Conservation (phyloP, 2,113 vertebrate genomes). For the Malurus alboscapulatus region DNA sequence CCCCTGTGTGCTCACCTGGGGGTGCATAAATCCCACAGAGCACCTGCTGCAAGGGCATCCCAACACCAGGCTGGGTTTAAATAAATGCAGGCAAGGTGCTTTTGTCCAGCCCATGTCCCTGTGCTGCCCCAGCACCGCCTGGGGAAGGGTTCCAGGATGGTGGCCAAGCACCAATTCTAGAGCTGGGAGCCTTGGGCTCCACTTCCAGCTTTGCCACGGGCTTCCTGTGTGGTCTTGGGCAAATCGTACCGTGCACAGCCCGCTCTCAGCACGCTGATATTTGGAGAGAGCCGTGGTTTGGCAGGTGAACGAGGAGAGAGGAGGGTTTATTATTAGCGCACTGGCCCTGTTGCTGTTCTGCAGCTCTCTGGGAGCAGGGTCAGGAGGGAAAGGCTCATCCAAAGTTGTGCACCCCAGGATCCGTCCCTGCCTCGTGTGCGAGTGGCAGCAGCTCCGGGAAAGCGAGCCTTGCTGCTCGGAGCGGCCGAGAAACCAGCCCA, state of each 20-base stretch:
- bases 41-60: conserved; percentile 22
- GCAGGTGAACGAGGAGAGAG: conserved; percentile 49
- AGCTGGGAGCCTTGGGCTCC: neutral
- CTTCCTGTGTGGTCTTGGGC: conserved; percentile 66
- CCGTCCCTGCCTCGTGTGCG: neutral
- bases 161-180: neutral
- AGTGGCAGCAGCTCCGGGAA: conserved; percentile 13
- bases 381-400: neutral
- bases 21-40: neutral
- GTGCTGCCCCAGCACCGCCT: accelerated
- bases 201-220: conserved; percentile 38
- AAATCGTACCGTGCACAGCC: conserved; percentile 35
- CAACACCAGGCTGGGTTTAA: neutral
- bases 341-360: neutral
- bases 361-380: neutral
- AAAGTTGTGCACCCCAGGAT: neutral
- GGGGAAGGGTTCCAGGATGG: neutral
- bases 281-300: conserved; percentile 61
- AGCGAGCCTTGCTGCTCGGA: neutral
- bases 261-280: conserved; percentile 16
- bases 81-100: neutral
- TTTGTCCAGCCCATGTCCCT: neutral
- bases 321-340: conserved; percentile 47
- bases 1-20: accelerated
- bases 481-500: conserved; percentile 8